Evolutionary conservation across 2,797 vertebrate genomes (phyloP).

Genomic region (Oceanodroma leucorhoa): DNA sequence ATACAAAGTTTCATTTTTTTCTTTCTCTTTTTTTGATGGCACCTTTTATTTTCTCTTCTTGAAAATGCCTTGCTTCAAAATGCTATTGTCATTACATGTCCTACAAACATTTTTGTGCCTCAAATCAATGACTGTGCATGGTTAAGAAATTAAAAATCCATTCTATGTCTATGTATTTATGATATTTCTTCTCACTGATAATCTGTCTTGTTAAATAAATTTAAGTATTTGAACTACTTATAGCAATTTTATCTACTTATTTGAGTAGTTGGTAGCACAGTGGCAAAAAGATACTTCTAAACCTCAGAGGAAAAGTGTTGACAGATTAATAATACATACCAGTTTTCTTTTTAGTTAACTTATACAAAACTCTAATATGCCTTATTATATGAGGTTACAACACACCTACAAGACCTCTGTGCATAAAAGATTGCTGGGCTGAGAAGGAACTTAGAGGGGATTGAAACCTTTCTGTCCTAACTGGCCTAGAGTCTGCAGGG

Average conservation of each 20-base stretch:
- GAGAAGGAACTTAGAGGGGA: background rate
- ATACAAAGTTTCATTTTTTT: background rate
- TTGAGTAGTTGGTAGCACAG: background rate
- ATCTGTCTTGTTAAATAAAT: background rate
- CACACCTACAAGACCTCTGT: background rate
- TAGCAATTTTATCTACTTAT: background rate
- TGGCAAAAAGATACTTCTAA: background rate
- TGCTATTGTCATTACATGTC: background rate
- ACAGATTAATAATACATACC: background rate
- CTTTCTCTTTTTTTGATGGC: background rate
- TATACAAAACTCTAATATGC: background rate
- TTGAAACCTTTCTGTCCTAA: background rate
- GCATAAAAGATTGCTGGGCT: background rate
- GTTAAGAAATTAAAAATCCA: background rate
- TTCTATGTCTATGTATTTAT: background rate
- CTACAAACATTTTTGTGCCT: background rate
- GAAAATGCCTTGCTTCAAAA: constrained; percentile 5
- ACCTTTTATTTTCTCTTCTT: background rate
- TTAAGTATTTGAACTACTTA: background rate
- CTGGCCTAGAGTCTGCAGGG: background rate
- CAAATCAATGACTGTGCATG: background rate
- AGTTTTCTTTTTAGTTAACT: background rate
- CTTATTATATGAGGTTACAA: background rate
- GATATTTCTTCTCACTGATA: background rate
- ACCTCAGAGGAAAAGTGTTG: background rate